Evolutionary conservation across 2,113 vertebrate genomes (phyloP), one percentile per base, ranked within the genome.

Genomic region (Neofelis nebulosa): DNA sequence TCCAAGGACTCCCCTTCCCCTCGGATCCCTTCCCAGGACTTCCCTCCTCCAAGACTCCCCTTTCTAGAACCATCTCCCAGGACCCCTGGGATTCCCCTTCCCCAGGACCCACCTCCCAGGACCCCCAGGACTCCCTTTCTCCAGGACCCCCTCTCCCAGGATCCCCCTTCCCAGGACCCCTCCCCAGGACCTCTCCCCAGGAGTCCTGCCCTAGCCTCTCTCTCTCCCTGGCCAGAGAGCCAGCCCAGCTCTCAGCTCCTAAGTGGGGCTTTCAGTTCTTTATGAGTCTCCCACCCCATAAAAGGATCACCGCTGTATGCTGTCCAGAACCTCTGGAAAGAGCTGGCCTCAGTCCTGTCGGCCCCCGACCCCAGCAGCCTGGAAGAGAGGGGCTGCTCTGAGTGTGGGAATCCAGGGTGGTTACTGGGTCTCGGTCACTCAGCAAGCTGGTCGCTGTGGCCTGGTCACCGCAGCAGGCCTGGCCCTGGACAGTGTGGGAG

Each of bases 211-310:
- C 68, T 31, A 16, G 14, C 65, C 45, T 73, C 83, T 45, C 31
- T 45, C 31, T 92, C 78, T 52, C 36, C 25, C 57, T 27, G 12
- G 1, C n/a, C 76, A 5, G 36, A 45, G 68, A 84, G 52, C 85
- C 73, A 74, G 71, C 91, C 85, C 94, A 57, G 45, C 68, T 79
- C 92, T 95, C 96, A 96, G 86, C 89, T 91, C 61, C 83, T 97
- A 96, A 97, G 97, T 96, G 94, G 92, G 73, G 82, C 89, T 95
- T 90, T 95, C 79, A 81, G 89, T 94, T 91, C 95, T 97, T 96
- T 93, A 94, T 21, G 61, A 97, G 93, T n/a, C 93, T 96, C 89
- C 97, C 95, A 98, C 94, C 83, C 95, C 92, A 94, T 96, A 89
- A 97, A 97, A 94, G 92, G 95, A 73, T 92, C 91, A 81, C 92